Conservation (phyloP, 1,140 invertebrate species). For the Bombus sylvicola region DNA sequence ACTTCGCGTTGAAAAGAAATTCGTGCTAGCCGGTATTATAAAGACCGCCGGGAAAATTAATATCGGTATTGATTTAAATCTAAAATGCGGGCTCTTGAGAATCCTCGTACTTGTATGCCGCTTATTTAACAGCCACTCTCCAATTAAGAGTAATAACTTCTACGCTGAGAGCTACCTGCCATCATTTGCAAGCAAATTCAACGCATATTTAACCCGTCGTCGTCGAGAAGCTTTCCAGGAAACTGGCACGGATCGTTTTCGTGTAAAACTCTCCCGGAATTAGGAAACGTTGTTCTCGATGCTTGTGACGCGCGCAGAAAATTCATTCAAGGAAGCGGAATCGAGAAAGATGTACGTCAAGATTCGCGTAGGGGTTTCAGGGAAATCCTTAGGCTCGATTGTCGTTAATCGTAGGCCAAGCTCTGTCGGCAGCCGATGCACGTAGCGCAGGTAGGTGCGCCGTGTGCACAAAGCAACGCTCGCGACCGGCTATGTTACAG, state of each 20-base stretch:
- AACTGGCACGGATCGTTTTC: neutral
- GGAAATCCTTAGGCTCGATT: conserved; percentile 62
- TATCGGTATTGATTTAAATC: neutral
- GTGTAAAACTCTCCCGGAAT: conserved; percentile 40
- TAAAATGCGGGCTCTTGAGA: neutral
- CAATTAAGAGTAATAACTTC: neutral
- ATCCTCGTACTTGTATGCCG: neutral
- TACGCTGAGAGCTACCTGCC: neutral
- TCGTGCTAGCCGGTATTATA: neutral
- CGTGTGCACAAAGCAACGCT: conserved; percentile 69
- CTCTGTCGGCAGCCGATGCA: conserved; percentile 60
- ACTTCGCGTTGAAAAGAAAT: neutral
- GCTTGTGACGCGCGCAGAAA: neutral
- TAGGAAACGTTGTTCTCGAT: conserved; percentile 15
- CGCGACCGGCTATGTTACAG: conserved; percentile 62
- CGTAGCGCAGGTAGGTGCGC: conserved; percentile 64
- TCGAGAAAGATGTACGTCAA: conserved; percentile 39
- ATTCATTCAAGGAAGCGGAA: conserved; percentile 38
- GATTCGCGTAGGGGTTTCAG: conserved; percentile 55
- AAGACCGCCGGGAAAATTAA: neutral
- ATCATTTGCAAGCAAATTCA: conserved; percentile 26
- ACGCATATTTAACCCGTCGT: conserved; percentile 13
- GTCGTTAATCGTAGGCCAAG: conserved; percentile 61
- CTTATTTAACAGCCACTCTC: neutral
- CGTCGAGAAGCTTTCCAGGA: neutral